Conservation (phyloP, 1,140 invertebrate genomes). For the Drosophila kepulauana region DNA sequence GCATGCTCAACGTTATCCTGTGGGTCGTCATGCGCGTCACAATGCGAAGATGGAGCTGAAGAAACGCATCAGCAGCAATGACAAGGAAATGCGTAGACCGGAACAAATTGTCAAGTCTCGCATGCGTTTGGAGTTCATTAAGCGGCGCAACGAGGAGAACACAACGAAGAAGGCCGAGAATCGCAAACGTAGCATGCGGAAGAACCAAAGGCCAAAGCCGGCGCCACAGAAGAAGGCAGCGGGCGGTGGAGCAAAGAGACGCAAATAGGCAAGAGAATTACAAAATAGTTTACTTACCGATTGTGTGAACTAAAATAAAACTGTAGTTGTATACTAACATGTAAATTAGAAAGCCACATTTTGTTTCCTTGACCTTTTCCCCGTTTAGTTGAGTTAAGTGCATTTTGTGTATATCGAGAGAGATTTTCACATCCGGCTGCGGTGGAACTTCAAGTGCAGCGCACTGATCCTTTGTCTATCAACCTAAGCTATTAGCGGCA, state of each 20-base stretch:
- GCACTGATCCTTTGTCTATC: constrained; percentile 59
- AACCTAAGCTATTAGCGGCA: constrained; percentile 46
- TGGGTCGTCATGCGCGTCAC: constrained; percentile 87
- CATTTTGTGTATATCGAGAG: neutral
- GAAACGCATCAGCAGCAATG: constrained; percentile 78
- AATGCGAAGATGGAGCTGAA: constrained; percentile 87
- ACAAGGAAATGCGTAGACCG: constrained; percentile 88
- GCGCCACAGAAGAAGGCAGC: constrained; percentile 34
- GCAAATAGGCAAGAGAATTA: constrained; percentile 54
- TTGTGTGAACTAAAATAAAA: constrained; percentile 16
- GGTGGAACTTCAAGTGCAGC: constrained; percentile 23
- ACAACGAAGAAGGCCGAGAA: constrained; percentile 64
- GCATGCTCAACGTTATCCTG: constrained; percentile 84
- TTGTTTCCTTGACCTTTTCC: constrained; percentile 15
- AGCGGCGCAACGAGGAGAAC: constrained; percentile 72
- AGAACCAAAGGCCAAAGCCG: constrained; percentile 62
- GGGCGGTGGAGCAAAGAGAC: constrained; percentile 38
- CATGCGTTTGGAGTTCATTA: constrained; percentile 80
- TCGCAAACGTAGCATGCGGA: constrained; percentile 80
- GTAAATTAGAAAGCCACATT: neutral
- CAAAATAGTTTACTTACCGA: neutral
- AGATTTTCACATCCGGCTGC: constrained; percentile 20
- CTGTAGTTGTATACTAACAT: constrained; percentile 2
- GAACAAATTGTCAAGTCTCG: constrained; percentile 91
- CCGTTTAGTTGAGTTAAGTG: neutral